phyloP scores from a whole-genome alignment of 2,888 invertebrate genomes.

The Gonocerus acuteangulatus region DNA sequence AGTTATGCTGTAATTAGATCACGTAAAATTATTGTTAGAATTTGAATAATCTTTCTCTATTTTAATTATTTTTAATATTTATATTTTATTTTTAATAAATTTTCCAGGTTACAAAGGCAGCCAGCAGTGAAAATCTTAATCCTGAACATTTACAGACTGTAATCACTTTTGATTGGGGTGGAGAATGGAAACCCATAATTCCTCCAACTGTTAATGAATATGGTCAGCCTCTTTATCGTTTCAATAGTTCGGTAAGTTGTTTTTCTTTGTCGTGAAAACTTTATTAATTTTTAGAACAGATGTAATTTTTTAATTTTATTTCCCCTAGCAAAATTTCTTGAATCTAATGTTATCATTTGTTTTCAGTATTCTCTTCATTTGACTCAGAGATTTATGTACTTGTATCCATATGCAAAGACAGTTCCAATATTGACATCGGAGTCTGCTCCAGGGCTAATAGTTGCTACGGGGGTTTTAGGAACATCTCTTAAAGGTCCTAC shows the following conservation, averaged over 20 bases:
- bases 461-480: slow-evolving; percentile 77
- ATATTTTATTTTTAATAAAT: no score
- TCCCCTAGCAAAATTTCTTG: no score
- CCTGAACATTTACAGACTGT: slow-evolving; percentile 69
- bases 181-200: slow-evolving; percentile 67
- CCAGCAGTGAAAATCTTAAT: slow-evolving; percentile 49
- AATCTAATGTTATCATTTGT: slow-evolving; percentile 13
- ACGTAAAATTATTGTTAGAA: no score
- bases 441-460: slow-evolving; percentile 79
- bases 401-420: slow-evolving; percentile 71
- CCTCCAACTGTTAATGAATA: slow-evolving; percentile 63
- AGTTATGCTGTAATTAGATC: no score
- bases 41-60: background rate
- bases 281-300: background rate
- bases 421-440: slow-evolving; percentile 76
- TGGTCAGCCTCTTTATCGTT: slow-evolving; percentile 61
- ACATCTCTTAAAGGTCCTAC: slow-evolving; percentile 70
- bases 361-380: slow-evolving; percentile 65
- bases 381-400: slow-evolving; percentile 74
- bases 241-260: slow-evolving; percentile 36
- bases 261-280: background rate
- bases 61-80: background rate
- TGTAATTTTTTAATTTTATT: no score
- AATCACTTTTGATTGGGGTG: slow-evolving; percentile 82
- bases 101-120: slow-evolving; percentile 23